phyloP scores from a whole-genome alignment of 2,797 vertebrate genomes.

The Phylloscopus collybita region DNA sequence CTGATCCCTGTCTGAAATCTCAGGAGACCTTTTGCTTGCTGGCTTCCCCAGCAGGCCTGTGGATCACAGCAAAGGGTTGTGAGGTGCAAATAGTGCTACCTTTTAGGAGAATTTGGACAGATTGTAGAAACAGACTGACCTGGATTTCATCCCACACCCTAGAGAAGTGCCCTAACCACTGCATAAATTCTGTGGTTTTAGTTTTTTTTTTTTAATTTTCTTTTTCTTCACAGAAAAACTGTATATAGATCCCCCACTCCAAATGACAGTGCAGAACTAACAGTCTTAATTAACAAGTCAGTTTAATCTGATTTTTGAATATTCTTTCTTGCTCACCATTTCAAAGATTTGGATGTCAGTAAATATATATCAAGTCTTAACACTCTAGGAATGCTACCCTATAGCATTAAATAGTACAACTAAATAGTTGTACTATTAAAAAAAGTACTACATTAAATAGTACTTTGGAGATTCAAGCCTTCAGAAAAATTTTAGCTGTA shows the following conservation, averaged over 20 bases:
- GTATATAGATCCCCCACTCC: background rate
- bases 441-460: too few relatives aligned
- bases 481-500: background rate
- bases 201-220: background rate
- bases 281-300: background rate
- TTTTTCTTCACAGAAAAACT: background rate
- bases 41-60: background rate
- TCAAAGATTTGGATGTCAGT: background rate
- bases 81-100: rapidly evolving
- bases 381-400: background rate
- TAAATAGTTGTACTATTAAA: too few relatives aligned
- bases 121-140: background rate
- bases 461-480: background rate
- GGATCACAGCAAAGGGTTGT: background rate
- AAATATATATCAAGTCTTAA: background rate
- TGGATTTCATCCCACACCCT: too few relatives aligned
- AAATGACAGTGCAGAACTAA: background rate
- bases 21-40: background rate
- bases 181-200: background rate
- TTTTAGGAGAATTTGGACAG: background rate
- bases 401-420: background rate
- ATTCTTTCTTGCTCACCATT: background rate
- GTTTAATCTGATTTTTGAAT: background rate
- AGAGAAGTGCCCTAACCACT: background rate
- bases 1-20: background rate